These are phyloP conservation scores for Lates calcarifer DNA, from an alignment of 2,113 vertebrate species.

Conservation along the genomic window DNA sequence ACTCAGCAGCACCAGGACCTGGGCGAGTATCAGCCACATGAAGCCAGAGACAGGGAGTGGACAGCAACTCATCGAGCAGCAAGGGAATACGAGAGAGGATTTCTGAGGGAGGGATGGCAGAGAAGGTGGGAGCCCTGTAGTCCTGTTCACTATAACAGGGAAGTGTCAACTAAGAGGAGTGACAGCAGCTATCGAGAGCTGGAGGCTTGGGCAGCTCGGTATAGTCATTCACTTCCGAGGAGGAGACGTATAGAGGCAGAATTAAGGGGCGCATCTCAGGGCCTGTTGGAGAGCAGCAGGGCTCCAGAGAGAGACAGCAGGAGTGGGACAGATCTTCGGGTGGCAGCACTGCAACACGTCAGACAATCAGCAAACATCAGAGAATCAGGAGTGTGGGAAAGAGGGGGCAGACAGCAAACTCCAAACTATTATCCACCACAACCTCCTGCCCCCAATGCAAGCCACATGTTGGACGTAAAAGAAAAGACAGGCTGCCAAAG, in stretches of 20 bases:
- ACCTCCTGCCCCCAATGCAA: constrained; percentile 29
- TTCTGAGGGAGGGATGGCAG: constrained; percentile 69
- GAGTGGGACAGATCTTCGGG: constrained; percentile 42
- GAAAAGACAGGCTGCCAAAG: constrained; percentile 62
- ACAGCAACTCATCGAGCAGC: constrained; percentile 41
- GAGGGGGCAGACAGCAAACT: constrained; percentile 46
- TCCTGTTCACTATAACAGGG: constrained; percentile 65
- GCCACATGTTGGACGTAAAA: constrained; percentile 47
- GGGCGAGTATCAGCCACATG: constrained; percentile 52
- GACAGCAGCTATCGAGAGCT: constrained; percentile 78
- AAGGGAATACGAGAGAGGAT: constrained; percentile 67
- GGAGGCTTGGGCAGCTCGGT: constrained; percentile 79
- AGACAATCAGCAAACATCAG: constrained; percentile 47
- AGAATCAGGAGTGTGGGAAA: constrained; percentile 57
- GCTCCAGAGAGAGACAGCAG: constrained; percentile 51
- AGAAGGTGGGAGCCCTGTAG: constrained; percentile 70
- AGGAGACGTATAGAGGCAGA: constrained; percentile 74
- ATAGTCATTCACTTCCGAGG: constrained; percentile 81
- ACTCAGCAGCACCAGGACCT: constrained; percentile 53
- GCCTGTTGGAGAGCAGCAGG: constrained; percentile 54
- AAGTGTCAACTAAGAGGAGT: constrained; percentile 63
- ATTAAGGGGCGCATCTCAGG: constrained; percentile 54
- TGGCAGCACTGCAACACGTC: constrained; percentile 45
- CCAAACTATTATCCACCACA: constrained; percentile 31
- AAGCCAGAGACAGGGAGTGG: constrained; percentile 73